These are phyloP conservation scores for Notolepis coatsorum DNA, from an alignment of 2,797 vertebrate species.

Conservation along the genomic window DNA sequence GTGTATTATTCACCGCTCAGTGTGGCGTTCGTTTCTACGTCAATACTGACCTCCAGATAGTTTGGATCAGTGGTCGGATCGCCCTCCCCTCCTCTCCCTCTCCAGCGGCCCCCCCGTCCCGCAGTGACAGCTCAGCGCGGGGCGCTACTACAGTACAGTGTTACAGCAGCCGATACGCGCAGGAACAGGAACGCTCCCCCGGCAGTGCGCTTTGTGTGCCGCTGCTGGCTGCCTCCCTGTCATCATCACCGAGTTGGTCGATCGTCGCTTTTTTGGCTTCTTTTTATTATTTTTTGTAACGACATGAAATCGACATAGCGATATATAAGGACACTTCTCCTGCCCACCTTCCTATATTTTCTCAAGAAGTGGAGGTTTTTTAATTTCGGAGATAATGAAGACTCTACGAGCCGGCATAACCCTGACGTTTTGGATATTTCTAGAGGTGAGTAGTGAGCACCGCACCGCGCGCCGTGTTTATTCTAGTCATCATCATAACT, in stretches of 20 bases:
- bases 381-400: constrained; percentile 25
- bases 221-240: background rate
- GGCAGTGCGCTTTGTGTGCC: constrained; percentile 13
- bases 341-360: constrained; percentile 4
- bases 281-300: background rate
- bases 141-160: too few relatives aligned
- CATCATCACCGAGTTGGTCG: background rate
- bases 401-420: constrained; percentile 32
- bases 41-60: too few relatives aligned
- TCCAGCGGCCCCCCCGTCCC: too few relatives aligned
- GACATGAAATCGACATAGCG: constrained; percentile 43
- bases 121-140: too few relatives aligned
- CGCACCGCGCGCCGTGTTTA: too few relatives aligned
- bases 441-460: constrained; percentile 46
- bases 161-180: too few relatives aligned
- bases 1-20: too few relatives aligned
- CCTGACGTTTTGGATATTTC: constrained; percentile 41
- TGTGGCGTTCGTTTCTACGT: too few relatives aligned
- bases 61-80: too few relatives aligned
- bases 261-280: constrained; percentile 1
- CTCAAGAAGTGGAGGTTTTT: constrained; percentile 10
- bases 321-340: constrained; percentile 25
- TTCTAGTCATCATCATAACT: too few relatives aligned
- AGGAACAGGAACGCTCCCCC: background rate
- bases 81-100: too few relatives aligned